Evolutionary conservation across 2,113 vertebrate genomes (phyloP), one percentile per base, ranked within the genome.

Genomic region (Seriola quinqueradiata): DNA sequence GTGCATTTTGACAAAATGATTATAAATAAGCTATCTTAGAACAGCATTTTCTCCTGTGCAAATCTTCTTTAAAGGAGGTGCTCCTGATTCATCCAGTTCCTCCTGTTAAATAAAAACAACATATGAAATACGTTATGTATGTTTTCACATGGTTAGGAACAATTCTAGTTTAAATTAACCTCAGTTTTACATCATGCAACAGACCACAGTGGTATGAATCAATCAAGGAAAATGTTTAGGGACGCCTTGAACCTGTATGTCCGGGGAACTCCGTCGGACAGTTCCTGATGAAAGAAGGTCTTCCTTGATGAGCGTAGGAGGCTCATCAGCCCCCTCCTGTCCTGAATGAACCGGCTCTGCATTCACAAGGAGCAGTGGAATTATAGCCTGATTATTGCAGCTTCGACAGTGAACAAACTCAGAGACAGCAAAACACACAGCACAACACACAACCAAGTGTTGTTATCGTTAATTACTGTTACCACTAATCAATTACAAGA

Each of bases 251-350:
- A 94, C 94, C 93, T 93, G 90, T 79, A 87, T 85, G 74, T 88
- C 88, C 50, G 83, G 58, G 46, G 82, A 16, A 59, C 82, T 91
- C 38, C 72, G 86, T 70, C 81, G 75, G 25, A 77, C 79, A 60
- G 85, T 69, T 75, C 84, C 90, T 46, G 92, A 86, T 68, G 91
- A 89, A 32, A 97, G 96, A 5, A 96, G 96, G 71, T 99, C 98
- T 91, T 99, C 98, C 90, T 99, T 99, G 40, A 97, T 99, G 55
- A 99, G 96, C 86, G 97, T 99, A 1, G 98, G 98, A 71, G 98
- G 98, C 90, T 99, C 98, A 12, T 99, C 98, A n/a, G 97, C 97
- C 13, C 97, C 96, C 86, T 98, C 97, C 0, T 96, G 96, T 72
- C 96, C 95, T 83, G 96, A 95, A 83, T 97, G 91, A 74, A 96